Percentiles rank a stretch among this genome's conserved stretches.
Conservation (phyloP, 1,140 invertebrate species). For the Drosophila novamexicana region DNA sequence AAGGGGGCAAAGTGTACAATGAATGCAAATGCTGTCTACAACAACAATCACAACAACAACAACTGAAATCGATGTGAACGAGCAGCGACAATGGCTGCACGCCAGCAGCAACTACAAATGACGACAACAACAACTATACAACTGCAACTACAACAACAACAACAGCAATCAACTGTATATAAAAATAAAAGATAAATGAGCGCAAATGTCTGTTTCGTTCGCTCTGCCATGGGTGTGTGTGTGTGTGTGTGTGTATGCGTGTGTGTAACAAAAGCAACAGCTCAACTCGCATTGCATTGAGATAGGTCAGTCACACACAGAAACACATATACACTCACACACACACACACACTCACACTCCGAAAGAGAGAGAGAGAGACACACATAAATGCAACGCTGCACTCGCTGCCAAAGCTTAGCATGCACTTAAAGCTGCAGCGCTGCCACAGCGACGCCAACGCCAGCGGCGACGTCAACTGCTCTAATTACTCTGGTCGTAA, state of each 20-base stretch:
- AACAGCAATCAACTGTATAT: conserved; percentile 52
- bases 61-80: conserved; percentile 44
- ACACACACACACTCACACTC: conserved; percentile 34
- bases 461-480: conserved; percentile 50
- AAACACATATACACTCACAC: conserved; percentile 50
- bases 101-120: conserved; percentile 37
- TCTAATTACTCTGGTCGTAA: conserved; percentile 64
- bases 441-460: conserved; percentile 32
- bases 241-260: conserved; percentile 25
- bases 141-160: conserved; percentile 41
- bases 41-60: conserved; percentile 23
- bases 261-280: conserved; percentile 52
- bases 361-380: conserved; percentile 2
- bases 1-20: conserved; percentile 68
- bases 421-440: conserved; percentile 46
- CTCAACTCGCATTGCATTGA: conserved; percentile 79
- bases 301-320: conserved; percentile 82
- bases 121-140: conserved; percentile 38
- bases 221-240: conserved; percentile 4
- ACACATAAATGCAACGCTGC: conserved; percentile 53
- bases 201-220: conserved; percentile 50
- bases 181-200: conserved; percentile 80
- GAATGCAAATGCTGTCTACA: conserved; percentile 70
- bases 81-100: conserved; percentile 42
- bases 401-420: conserved; percentile 56